Base-by-base conservation (phyloP, 2,113 vertebrate species). In the Oreochromis spilurus region DNA sequence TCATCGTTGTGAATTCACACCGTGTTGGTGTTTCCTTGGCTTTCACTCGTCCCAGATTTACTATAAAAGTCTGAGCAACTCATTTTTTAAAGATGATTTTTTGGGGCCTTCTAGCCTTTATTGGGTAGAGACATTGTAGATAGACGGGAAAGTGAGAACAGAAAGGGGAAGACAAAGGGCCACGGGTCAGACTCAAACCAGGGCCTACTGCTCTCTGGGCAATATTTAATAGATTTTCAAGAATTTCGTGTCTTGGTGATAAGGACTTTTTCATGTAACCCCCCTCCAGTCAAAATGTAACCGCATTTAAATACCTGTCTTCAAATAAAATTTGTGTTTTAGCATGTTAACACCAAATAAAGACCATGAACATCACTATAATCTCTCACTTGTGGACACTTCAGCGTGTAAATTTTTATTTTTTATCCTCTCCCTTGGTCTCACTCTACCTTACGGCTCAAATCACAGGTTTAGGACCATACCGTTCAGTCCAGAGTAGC, bases 401-500 rank as follows among this genome's bases (percentile, higher is more conserved):
- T 48, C 12, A 2, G 3, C n/a, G 78, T 60, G 40, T 80, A 34
- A 80, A 83, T 84, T 57, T 55, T 82, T 26, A 14, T 83, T 40
- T 34, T 83, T 40, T 34, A 48, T 34, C 81, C 24, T 29, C 17
- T 10, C 53, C 52, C 29, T 40, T 1, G 19, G 48, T 85, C 83
- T 92, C 84, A 8, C 65, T 86, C 84, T 34, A 82, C 79, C 82
- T 84, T 8, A 5, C 34, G 8, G 84, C 88, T 86, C 45, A 94
- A 92, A 95, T 94, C 91, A 91, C 84, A 75, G 88, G 81, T 92
- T 87, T 81, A 79, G 31, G 87, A 83, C 40, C 85, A 65, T 50
- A 84, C 53, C 19, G 82, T 84, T 83, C 84, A 89, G 89, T 16
- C 84, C 67, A 77, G 84, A 88, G 84, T 2, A 75, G 85, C 80